These are phyloP conservation scores for Tenualosa ilisha DNA, from an alignment of 2,797 vertebrate species.

Conservation along the genomic window DNA sequence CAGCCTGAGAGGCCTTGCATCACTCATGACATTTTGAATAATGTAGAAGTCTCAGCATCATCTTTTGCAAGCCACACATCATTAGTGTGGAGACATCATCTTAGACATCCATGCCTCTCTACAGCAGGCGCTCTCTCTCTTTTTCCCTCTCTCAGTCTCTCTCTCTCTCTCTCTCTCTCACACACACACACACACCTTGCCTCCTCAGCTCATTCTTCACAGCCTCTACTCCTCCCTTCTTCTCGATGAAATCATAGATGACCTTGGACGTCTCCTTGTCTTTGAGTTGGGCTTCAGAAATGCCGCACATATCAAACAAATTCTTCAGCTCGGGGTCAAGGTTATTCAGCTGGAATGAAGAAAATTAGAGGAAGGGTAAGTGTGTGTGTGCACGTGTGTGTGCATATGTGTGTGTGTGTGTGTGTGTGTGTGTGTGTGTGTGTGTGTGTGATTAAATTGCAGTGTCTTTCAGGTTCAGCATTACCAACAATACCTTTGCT, in stretches of 20 bases:
- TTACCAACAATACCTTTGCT: too few species aligned
- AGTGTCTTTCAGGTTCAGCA: too few species aligned
- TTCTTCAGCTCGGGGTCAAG: conserved; percentile 97
- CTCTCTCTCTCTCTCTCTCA: conserved; percentile 25
- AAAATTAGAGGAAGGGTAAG: neutral
- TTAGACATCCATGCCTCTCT: neutral
- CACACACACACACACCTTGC: conserved; percentile 77
- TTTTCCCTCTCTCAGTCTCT: neutral
- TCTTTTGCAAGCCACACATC: neutral
- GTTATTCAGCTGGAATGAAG: conserved; percentile 86
- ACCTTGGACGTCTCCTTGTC: conserved; percentile 97
- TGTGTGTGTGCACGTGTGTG: neutral
- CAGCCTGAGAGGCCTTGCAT: neutral
- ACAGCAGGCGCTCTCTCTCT: neutral
- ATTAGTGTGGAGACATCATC: neutral
- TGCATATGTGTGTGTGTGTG: too few species aligned
- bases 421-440: too few species aligned
- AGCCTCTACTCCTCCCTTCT: conserved; percentile 96
- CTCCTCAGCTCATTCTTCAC: conserved; percentile 95
- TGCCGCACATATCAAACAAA: conserved; percentile 95
- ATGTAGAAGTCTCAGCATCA: neutral
- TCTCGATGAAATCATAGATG: conserved; percentile 99
- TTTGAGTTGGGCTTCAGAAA: conserved; percentile 96
- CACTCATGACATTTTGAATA: neutral
- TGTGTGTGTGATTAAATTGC: too few species aligned